Conservation (phyloP, 2,888 invertebrate species). For the Elegia similella region DNA sequence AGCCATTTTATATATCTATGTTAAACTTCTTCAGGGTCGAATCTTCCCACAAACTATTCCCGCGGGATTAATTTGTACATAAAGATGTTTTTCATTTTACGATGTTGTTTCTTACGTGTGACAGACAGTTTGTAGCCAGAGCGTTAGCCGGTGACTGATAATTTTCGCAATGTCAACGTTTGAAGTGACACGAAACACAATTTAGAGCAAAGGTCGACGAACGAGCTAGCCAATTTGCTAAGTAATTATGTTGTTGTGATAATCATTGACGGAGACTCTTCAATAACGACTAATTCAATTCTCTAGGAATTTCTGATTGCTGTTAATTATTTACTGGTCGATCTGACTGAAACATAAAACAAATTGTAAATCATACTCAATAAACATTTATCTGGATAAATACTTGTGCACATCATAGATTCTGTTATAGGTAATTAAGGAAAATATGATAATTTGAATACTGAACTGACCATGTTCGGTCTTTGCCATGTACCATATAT, state of each 20-base stretch:
- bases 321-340: background rate
- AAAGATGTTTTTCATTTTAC: background rate
- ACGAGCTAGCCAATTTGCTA: slow-evolving; percentile 1
- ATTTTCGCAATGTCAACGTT: slow-evolving; percentile 1
- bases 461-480: no score
- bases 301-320: background rate
- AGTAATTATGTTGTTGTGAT: slow-evolving; percentile 4
- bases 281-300: background rate
- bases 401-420: no score
- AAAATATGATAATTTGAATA: no score
- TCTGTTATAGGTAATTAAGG: no score
- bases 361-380: no score
- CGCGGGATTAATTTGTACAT: background rate
- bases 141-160: slow-evolving; percentile 12
- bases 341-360: background rate
- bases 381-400: no score
- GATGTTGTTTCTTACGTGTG: background rate
- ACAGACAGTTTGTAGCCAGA: slow-evolving; percentile 4
- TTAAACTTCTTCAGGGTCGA: background rate
- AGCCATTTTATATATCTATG: no score
- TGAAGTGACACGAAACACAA: slow-evolving; percentile 25
- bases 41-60: background rate
- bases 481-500: no score
- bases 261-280: slow-evolving; percentile 5
- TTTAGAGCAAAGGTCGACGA: slow-evolving; percentile 5